Conservation (phyloP, 2,113 vertebrate genomes). For the Lontra canadensis region DNA sequence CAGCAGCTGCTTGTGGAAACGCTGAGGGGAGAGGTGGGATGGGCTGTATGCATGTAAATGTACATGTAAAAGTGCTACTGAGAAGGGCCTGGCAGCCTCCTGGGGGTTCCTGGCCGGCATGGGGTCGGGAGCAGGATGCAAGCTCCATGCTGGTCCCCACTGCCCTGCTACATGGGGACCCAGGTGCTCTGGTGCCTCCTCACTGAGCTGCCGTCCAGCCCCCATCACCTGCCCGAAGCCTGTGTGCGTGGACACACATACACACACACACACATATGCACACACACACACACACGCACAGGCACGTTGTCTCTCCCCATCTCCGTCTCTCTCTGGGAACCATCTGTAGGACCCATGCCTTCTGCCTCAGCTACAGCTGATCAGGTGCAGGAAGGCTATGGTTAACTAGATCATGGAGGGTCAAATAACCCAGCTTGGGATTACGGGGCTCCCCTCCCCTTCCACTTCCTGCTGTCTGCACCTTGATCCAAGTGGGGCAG, state of each 20-base stretch:
- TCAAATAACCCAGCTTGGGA: slow-evolving; percentile 48
- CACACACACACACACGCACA: not conserved
- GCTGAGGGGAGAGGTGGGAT: not conserved
- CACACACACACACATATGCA: not conserved
- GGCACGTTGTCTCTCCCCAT: not conserved
- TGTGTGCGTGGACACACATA: accelerated
- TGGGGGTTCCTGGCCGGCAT: not conserved
- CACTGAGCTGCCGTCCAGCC: too few species aligned
- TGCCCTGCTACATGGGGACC: accelerated
- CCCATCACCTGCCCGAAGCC: too few species aligned
- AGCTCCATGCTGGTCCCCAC: accelerated
- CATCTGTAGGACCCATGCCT: not conserved
- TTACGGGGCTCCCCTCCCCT: not conserved
- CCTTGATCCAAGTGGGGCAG: slow-evolving; percentile 4
- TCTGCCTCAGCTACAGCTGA: not conserved
- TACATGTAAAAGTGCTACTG: not conserved
- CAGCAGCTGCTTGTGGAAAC: slow-evolving; percentile 64
- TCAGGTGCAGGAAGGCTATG: slow-evolving; percentile 52
- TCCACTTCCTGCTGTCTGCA: slow-evolving; percentile 52
- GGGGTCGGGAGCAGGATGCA: not conserved
- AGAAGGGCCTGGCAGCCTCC: not conserved
- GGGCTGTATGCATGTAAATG: not conserved
- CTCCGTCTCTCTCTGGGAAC: not conserved
- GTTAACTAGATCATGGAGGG: slow-evolving; percentile 33
- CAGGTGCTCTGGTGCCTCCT: accelerated